phyloP scores from a whole-genome alignment of 1,140 invertebrate species.

The Amyelois transitella region DNA sequence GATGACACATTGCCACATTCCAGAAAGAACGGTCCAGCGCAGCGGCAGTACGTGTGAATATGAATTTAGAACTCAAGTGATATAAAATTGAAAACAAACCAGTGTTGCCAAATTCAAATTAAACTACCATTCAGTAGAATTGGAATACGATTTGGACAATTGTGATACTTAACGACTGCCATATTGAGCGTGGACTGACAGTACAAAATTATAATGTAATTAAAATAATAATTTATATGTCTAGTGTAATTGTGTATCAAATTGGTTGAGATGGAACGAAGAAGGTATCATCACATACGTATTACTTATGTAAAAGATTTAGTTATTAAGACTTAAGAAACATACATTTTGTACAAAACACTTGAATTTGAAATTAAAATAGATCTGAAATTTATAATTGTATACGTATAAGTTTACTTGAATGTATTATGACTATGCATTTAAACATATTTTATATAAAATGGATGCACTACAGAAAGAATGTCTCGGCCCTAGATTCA shows the following conservation, averaged over 20 bases:
- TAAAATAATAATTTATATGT: conserved; percentile 28
- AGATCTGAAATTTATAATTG: background rate
- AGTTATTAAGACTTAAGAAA: conserved; percentile 9
- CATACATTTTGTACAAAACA: conserved; percentile 20
- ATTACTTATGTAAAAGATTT: conserved; percentile 1
- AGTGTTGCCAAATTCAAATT: conserved; percentile 22
- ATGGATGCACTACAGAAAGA: too few species aligned
- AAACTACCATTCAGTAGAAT: conserved; percentile 30
- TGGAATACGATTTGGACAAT: conserved; percentile 20
- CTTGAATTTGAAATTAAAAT: background rate
- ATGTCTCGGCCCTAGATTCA: too few species aligned
- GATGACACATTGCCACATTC: conserved; percentile 53
- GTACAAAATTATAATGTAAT: conserved; percentile 52
- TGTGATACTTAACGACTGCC: conserved; percentile 47
- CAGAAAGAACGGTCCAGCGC: conserved; percentile 51
- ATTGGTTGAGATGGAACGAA: background rate
- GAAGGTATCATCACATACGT: background rate
- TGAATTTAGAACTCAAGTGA: background rate
- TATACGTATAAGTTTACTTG: too few species aligned
- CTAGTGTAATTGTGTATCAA: background rate
- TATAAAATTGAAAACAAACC: background rate
- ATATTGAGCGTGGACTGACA: conserved; percentile 43
- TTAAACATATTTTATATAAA: too few species aligned
- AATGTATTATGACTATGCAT: too few species aligned
- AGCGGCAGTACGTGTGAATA: conserved; percentile 53